A percentile compares a stretch with the other conserved stretches of the same genome.
phyloP scores from a whole-genome alignment of 2,888 invertebrate genomes.

The Automeris io region DNA sequence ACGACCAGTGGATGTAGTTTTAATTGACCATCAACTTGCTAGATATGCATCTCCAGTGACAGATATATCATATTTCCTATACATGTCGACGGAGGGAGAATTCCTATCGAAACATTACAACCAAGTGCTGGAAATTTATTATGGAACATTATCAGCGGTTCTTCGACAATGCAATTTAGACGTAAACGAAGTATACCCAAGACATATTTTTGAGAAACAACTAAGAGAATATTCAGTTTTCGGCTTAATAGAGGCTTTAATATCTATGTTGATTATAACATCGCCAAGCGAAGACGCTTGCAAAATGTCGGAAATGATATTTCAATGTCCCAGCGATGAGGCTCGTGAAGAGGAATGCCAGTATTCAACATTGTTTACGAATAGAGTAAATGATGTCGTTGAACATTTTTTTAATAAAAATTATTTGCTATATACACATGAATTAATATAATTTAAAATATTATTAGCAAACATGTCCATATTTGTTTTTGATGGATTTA shows the following conservation, averaged over 20 bases:
- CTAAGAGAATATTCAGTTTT: constrained; percentile 46
- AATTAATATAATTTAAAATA: too few species aligned
- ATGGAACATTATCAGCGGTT: constrained; percentile 47
- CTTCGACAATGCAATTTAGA: constrained; percentile 46
- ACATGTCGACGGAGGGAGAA: constrained; percentile 44
- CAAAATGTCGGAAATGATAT: constrained; percentile 51
- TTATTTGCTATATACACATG: constrained; percentile 42
- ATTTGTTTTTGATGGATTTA: too few species aligned
- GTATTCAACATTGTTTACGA: constrained; percentile 32
- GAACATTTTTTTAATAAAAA: constrained; percentile 45
- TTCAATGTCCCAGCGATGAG: constrained; percentile 30
- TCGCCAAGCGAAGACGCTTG: constrained; percentile 46
- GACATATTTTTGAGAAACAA: constrained; percentile 38
- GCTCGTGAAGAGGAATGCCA: constrained; percentile 27
- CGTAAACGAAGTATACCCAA: constrained; percentile 41
- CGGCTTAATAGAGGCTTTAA: constrained; percentile 53
- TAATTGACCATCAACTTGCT: constrained; percentile 47
- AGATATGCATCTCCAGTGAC: constrained; percentile 52
- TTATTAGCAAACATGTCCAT: too few species aligned
- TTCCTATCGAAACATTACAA: constrained; percentile 42
- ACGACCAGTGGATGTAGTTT: constrained; percentile 44
- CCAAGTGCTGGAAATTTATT: constrained; percentile 42
- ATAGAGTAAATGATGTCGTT: constrained; percentile 52
- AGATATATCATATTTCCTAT: constrained; percentile 52
- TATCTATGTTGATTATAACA: constrained; percentile 62